phyloP scores from a whole-genome alignment of 2,888 invertebrate species.

The Heteropelma amictum region DNA sequence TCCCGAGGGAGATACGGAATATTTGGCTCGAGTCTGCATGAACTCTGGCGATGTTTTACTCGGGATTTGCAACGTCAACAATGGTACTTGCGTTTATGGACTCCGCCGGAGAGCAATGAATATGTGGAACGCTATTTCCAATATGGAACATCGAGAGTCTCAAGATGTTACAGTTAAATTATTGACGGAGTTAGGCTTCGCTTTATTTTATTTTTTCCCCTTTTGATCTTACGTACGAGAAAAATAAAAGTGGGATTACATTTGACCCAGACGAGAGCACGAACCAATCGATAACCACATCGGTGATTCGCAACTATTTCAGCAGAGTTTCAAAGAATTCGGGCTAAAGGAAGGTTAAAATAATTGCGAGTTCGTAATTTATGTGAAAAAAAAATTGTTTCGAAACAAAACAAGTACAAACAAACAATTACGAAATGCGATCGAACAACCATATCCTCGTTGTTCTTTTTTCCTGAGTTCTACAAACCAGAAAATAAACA shows the following conservation, averaged over 20 bases:
- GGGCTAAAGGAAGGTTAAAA: too few relatives aligned
- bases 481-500: too few relatives aligned
- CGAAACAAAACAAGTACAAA: too few relatives aligned
- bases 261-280: too few relatives aligned
- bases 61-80: conserved; percentile 28
- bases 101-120: conserved; percentile 7
- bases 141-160: conserved; percentile 11
- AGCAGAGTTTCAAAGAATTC: too few relatives aligned
- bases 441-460: too few relatives aligned
- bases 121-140: conserved; percentile 13
- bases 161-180: conserved; percentile 11
- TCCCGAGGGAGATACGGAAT: conserved; percentile 1
- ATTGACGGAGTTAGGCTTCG: neutral
- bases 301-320: too few relatives aligned
- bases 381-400: too few relatives aligned
- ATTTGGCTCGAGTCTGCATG: conserved; percentile 29
- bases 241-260: neutral
- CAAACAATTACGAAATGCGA: too few relatives aligned
- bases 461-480: too few relatives aligned
- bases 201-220: neutral
- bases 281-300: too few relatives aligned
- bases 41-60: conserved; percentile 14
- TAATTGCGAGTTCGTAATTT: too few relatives aligned
- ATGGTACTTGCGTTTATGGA: conserved; percentile 30
- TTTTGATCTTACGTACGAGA: neutral